Evolutionary conservation across 1,140 invertebrate genomes (phyloP), one percentile per base, ranked within the genome.

Genomic region (Leptinotarsa undecemlineata): DNA sequence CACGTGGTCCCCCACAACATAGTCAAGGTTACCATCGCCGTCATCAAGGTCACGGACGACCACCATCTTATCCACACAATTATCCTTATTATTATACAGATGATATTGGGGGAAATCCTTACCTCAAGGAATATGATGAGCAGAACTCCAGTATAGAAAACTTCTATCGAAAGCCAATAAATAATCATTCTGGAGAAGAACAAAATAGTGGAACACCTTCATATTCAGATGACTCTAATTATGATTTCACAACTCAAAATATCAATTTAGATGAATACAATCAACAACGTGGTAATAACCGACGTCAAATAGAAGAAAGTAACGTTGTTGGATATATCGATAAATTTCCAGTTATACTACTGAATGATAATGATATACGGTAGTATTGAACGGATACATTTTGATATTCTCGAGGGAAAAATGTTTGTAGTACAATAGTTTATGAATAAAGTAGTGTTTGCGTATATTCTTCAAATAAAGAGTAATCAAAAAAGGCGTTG

Each of bases 311-410:
- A 19, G 15, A 64, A 15, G 23, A 64, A 21, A 47, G 42, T 68
- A 68, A 68, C 5, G 33, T 68, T 68, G 66, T 8, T 6, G 66
- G 66, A 17, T 68, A 68, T 33, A 68, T 68, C 17, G 26, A 68
- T 47, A 17, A 68, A 47, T 68, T 68, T 47, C 66, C 66, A 4
- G 33, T 68, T 42, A 68, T 68, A 14, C 42, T 68, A 48, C 19
- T 68, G 15, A 68, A 68, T 68, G 15, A 68, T n/a, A 68, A 68
- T 68, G 66, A 68, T n/a, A 68, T 68, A 68, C 23, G 66, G 4
- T 17, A 23, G 33, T 23, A 66, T 42, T 11, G 33, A 6, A 42
- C 6, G 0, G 8, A 42, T 11, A 42, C 1, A 11, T 11, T 42
- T 42, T 42, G 33, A 42, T 42, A 11, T 42, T 42, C 8, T 42